Conservation (phyloP, 2,113 vertebrate species). For the Cyphomyrus plagiostoma region DNA sequence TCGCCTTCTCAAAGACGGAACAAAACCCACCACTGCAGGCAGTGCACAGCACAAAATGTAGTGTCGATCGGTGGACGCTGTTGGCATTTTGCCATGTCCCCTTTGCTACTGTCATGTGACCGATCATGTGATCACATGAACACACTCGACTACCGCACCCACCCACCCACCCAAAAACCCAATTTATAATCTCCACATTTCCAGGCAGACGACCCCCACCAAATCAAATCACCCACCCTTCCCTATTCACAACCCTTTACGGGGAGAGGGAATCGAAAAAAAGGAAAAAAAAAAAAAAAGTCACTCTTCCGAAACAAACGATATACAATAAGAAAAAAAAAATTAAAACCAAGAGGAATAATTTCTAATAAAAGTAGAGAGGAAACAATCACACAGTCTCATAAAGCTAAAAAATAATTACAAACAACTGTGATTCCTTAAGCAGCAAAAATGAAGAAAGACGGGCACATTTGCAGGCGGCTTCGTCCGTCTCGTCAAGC, state of each 20-base stretch:
- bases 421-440: slow-evolving; percentile 52
- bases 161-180: too few species aligned
- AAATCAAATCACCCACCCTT: slow-evolving; percentile 20
- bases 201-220: slow-evolving; percentile 18
- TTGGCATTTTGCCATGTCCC: background rate
- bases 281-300: slow-evolving; percentile 29
- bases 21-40: background rate
- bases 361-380: slow-evolving; percentile 24
- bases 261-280: background rate
- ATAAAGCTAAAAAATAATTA: slow-evolving; percentile 63
- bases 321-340: slow-evolving; percentile 59
- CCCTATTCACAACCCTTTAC: slow-evolving; percentile 20
- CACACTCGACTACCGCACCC: background rate
- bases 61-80: background rate
- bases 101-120: background rate
- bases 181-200: slow-evolving; percentile 7
- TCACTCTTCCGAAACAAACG: slow-evolving; percentile 54
- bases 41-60: background rate
- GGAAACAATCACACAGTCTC: slow-evolving; percentile 37
- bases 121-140: background rate
- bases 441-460: slow-evolving; percentile 43
- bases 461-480: slow-evolving; percentile 29
- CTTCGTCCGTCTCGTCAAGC: slow-evolving; percentile 18
- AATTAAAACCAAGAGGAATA: slow-evolving; percentile 50
- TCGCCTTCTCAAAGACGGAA: background rate